phyloP scores from a whole-genome alignment of 53 echinoderm and acorn worm genomes.

The Actinopyga echinites region DNA sequence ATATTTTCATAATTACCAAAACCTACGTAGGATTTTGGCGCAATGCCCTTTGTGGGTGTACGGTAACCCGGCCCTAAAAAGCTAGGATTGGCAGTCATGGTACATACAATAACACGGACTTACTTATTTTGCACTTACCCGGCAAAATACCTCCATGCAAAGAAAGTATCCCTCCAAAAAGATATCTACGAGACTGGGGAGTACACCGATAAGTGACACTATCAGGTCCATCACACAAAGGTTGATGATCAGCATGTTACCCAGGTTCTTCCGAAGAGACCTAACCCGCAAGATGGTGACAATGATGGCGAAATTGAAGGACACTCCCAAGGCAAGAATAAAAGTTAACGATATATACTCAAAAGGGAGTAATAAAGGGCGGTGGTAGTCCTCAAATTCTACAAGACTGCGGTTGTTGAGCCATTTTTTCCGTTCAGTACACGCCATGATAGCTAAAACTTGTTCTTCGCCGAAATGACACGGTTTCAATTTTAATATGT shows the following conservation, averaged over 20 bases:
- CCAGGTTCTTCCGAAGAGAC: not conserved
- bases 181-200: not conserved
- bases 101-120: no score
- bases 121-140: no score
- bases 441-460: no score
- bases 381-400: not conserved
- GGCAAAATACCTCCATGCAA: not conserved
- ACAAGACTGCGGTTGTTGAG: no score
- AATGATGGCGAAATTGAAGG: not conserved
- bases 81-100: no score
- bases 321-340: not conserved
- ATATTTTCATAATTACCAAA: no score
- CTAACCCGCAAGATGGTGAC: not conserved
- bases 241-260: conserved; percentile 10
- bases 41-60: no score
- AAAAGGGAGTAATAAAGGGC: not conserved
- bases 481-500: no score
- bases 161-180: conserved; percentile 5
- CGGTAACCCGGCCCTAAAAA: no score
- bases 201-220: not conserved
- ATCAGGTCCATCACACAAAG: conserved; percentile 22
- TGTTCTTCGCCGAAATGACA: no score
- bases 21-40: no score
- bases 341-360: not conserved
- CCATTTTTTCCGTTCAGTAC: no score